These are phyloP conservation scores for Merodon equestris DNA, from an alignment of 2,888 invertebrate species.

Conservation along the genomic window DNA sequence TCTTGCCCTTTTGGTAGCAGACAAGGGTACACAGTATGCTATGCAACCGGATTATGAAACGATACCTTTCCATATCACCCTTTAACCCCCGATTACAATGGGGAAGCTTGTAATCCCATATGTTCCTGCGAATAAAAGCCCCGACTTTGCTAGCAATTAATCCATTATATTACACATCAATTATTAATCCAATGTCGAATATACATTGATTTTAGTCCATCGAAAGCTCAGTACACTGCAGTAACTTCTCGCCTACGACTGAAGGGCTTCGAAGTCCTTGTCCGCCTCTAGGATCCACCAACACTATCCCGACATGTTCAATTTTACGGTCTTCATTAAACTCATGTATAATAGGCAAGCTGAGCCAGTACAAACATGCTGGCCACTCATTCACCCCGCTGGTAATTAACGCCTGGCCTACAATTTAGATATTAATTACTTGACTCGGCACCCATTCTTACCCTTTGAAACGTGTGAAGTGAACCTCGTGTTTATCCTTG, in stretches of 20 bases:
- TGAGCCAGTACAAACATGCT: neutral
- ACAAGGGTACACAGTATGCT: too few species aligned
- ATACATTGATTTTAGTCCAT: too few species aligned
- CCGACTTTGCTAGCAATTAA: constrained; percentile 25
- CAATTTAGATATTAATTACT: constrained; percentile 52
- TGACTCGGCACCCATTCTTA: constrained; percentile 11
- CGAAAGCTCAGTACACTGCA: neutral
- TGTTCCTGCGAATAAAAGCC: neutral
- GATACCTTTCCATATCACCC: too few species aligned
- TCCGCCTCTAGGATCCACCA: too few species aligned
- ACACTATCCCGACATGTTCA: constrained; percentile 22
- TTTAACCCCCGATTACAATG: too few species aligned
- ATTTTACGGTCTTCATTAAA: constrained; percentile 42
- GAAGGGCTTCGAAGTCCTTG: too few species aligned
- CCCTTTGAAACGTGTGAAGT: too few species aligned
- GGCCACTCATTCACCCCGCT: neutral
- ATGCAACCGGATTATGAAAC: too few species aligned
- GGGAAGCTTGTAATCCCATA: constrained; percentile 6
- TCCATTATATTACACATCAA: constrained; percentile 23
- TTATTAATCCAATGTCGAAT: constrained; percentile 29
- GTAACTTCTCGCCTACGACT: too few species aligned
- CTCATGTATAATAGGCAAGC: constrained; percentile 35
- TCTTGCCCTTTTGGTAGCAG: too few species aligned
- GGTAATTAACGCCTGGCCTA: constrained; percentile 53
- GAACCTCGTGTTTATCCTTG: constrained; percentile 7